Percentiles rank a stretch among this genome's conserved stretches.
Conservation (phyloP, 1,140 invertebrate species). For the Conus ventricosus region DNA sequence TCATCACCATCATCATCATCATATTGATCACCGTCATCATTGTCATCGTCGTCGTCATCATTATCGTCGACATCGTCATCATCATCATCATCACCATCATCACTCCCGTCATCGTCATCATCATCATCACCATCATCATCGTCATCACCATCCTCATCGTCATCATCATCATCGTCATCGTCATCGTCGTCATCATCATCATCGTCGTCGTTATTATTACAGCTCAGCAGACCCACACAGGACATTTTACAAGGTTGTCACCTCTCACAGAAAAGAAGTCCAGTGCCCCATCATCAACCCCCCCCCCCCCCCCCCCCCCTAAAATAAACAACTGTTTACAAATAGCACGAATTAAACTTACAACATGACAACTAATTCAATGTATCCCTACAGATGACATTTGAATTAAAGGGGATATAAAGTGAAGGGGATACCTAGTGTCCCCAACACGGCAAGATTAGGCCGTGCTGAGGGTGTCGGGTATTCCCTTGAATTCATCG, state of each 20-base stretch:
- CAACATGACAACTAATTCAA: background rate
- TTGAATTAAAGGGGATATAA: background rate
- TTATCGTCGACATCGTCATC: conserved; percentile 1
- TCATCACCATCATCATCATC: background rate
- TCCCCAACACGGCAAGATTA: too few species aligned
- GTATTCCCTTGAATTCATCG: too few species aligned
- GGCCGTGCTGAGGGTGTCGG: too few species aligned
- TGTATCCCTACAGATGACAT: background rate
- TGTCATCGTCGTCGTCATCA: background rate
- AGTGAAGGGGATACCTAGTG: background rate
- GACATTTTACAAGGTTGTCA: background rate
- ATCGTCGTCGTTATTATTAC: background rate
- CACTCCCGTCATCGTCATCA: background rate
- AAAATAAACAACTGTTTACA: background rate
- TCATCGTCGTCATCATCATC: conserved; percentile 2
- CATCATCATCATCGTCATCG: background rate
- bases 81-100: too few species aligned
- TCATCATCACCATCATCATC: background rate
- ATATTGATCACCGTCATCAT: background rate
- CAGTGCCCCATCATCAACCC: background rate
- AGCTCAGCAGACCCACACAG: background rate
- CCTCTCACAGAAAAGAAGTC: background rate
- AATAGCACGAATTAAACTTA: background rate
- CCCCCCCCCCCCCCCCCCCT: too few species aligned
- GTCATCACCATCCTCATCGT: background rate